phyloP scores from a whole-genome alignment of 2,113 vertebrate genomes.

The Osmerus eperlanus region DNA sequence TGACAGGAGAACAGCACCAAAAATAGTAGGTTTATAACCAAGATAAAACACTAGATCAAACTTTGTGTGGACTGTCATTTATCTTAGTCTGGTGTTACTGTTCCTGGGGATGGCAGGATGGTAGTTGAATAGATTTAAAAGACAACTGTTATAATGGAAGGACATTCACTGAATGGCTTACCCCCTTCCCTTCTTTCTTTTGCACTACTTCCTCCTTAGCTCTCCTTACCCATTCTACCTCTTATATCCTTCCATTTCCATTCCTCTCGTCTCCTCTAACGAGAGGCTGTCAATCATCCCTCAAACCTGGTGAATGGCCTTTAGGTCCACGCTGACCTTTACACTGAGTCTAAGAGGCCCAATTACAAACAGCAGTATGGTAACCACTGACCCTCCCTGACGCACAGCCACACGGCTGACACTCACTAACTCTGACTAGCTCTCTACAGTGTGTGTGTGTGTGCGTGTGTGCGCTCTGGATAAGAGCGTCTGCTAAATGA shows the following conservation, averaged over 20 bases:
- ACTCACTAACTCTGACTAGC: constrained; percentile 22
- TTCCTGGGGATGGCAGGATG: too few species aligned
- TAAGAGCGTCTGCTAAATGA: too few species aligned
- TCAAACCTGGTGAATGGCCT: constrained; percentile 49
- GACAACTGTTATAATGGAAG: background rate
- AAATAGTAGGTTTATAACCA: too few species aligned
- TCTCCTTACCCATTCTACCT: background rate
- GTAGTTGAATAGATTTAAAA: background rate
- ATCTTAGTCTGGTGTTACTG: too few species aligned
- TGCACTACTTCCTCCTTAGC: background rate
- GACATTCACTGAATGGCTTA: too few species aligned
- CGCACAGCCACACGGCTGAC: constrained; percentile 35
- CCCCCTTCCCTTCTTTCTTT: too few species aligned
- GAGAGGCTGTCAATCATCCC: constrained; percentile 54
- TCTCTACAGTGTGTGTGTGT: background rate
- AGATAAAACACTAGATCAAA: too few species aligned
- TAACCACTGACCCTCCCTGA: constrained; percentile 12
- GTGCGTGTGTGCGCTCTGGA: constrained; percentile 21
- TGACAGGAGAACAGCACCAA: too few species aligned
- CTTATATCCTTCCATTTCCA: too few species aligned
- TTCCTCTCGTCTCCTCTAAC: constrained; percentile 11
- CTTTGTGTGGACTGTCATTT: too few species aligned
- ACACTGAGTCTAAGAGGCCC: constrained; percentile 20
- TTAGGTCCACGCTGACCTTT: constrained; percentile 62
- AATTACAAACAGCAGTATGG: constrained; percentile 53